These are phyloP conservation scores for Punctoribates punctum DNA, from an alignment of 2,888 invertebrate genomes.

Conservation along the genomic window DNA sequence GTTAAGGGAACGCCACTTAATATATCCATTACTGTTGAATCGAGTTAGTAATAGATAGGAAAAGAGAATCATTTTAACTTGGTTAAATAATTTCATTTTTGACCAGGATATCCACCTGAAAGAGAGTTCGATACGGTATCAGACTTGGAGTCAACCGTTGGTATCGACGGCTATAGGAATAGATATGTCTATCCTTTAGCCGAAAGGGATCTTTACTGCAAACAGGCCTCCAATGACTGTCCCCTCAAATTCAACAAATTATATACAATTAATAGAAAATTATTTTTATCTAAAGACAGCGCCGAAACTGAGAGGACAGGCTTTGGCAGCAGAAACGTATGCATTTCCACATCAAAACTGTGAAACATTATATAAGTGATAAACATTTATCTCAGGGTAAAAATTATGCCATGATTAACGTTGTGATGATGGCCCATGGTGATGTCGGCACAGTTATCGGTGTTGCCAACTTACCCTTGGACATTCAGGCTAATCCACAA, in stretches of 20 bases:
- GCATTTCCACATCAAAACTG: background rate
- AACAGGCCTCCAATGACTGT: background rate
- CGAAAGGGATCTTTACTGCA: background rate
- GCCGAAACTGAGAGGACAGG: background rate
- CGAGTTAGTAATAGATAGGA: background rate
- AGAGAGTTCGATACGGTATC: background rate
- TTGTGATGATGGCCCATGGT: too few species aligned
- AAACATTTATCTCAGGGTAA: too few species aligned
- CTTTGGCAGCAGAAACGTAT: background rate
- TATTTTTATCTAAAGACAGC: background rate
- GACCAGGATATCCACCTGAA: background rate
- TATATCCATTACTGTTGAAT: background rate
- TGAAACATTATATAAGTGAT: too few species aligned
- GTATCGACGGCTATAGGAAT: background rate
- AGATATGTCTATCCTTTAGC: background rate
- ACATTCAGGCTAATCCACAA: too few species aligned
- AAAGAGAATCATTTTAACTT: background rate
- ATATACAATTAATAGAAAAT: background rate
- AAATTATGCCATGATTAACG: too few species aligned
- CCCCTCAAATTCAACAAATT: background rate
- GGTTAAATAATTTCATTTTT: background rate
- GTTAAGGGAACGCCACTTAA: background rate
- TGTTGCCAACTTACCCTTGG: too few species aligned
- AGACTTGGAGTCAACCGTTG: background rate
- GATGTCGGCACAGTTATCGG: too few species aligned